These are phyloP conservation scores for Euura saliciscinereae DNA, from an alignment of 1,140 invertebrate genomes.

Conservation along the genomic window DNA sequence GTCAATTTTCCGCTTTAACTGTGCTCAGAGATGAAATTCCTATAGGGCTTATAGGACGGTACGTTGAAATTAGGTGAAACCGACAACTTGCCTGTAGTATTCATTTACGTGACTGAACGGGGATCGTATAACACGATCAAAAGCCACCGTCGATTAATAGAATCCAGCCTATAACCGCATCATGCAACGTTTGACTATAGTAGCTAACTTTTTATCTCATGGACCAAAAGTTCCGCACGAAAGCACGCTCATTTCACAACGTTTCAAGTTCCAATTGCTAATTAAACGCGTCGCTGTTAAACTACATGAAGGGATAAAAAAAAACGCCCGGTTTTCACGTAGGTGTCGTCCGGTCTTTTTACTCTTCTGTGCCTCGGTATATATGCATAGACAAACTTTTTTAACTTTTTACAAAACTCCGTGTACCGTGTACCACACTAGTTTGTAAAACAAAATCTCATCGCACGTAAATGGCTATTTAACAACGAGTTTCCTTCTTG, in stretches of 20 bases:
- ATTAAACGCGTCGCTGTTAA: neutral
- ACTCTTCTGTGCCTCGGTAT: too few species aligned
- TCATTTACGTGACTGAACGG: neutral
- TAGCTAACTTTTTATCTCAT: too few species aligned
- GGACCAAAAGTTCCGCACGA: too few species aligned
- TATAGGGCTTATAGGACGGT: too few species aligned
- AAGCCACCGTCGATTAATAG: neutral
- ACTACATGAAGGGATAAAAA: neutral
- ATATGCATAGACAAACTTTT: neutral
- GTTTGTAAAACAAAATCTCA: neutral
- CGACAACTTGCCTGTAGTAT: neutral
- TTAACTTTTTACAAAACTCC: neutral
- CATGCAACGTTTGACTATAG: too few species aligned
- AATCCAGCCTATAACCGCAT: neutral
- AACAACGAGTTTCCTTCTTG: neutral
- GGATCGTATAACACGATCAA: neutral
- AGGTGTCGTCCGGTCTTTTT: neutral
- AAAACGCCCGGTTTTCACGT: neutral
- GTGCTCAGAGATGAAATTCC: too few species aligned
- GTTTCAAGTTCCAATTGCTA: neutral
- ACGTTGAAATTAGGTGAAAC: conserved; percentile 3
- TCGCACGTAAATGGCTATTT: conserved; percentile 7
- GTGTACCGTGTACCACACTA: neutral
- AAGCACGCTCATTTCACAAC: neutral
- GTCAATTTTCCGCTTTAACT: too few species aligned